Conservation (phyloP, 2,113 vertebrate genomes). For the Gymnorhina tibicen region DNA sequence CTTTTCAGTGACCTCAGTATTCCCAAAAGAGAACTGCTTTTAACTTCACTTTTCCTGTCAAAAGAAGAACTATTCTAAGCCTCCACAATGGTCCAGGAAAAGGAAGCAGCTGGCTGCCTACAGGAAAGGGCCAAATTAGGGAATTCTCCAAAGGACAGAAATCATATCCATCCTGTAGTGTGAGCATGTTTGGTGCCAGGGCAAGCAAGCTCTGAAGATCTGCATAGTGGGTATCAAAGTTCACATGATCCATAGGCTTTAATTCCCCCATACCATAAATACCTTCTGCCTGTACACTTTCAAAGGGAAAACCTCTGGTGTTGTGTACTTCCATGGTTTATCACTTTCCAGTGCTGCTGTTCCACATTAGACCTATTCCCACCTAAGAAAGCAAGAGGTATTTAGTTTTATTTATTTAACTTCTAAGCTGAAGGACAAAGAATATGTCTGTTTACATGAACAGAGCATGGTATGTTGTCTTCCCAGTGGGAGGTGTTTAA, state of each 20-base stretch:
- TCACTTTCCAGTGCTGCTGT: neutral
- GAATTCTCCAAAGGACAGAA: neutral
- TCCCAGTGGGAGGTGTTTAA: neutral
- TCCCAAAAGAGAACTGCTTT: neutral
- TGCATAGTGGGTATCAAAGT: neutral
- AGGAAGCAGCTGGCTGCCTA: neutral
- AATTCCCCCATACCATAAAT: neutral
- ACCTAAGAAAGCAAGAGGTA: neutral
- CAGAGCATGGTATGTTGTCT: neutral
- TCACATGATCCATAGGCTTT: neutral
- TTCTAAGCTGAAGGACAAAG: neutral
- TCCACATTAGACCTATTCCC: neutral
- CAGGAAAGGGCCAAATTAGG: neutral
- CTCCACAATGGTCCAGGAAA: neutral
- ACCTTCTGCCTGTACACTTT: neutral
- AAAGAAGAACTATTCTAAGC: neutral
- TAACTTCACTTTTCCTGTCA: constrained; percentile 20
- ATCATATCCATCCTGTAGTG: neutral
- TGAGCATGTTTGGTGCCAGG: neutral
- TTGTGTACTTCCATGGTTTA: neutral
- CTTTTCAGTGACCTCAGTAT: neutral
- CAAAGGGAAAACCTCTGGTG: neutral
- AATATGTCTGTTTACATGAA: neutral
- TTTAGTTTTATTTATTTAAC: neutral
- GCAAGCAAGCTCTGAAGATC: neutral